phyloP scores from a whole-genome alignment of 30 jellyfish, hydroid and myxozoan genomes.

The Cassiopea andromeda region DNA sequence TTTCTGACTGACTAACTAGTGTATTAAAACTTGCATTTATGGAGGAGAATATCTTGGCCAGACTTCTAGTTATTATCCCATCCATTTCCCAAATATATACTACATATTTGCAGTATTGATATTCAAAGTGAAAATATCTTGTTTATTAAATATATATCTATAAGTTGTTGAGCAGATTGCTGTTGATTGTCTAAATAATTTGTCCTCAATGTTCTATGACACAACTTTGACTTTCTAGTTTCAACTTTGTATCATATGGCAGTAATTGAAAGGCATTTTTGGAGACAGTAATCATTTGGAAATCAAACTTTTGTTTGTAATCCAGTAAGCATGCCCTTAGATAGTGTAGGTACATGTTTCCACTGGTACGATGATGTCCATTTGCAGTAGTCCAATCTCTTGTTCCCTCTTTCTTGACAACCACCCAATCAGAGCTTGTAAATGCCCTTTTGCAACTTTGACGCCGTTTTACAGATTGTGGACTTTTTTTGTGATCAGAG shows the following conservation, averaged over 20 bases:
- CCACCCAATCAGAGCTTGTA: too few species aligned
- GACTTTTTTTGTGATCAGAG: too few species aligned
- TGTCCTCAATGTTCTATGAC: slow-evolving; percentile 16
- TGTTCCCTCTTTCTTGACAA: background rate
- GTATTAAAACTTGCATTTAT: too few species aligned
- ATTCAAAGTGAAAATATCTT: background rate
- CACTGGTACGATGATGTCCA: slow-evolving; percentile 23
- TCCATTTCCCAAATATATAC: background rate
- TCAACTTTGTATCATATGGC: slow-evolving; percentile 13
- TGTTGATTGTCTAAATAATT: background rate
- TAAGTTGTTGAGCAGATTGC: background rate
- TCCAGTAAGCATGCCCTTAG: slow-evolving; percentile 19
- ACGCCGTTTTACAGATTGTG: too few species aligned
- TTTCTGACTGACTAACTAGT: too few species aligned
- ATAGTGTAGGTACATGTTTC: slow-evolving; percentile 29
- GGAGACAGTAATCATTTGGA: slow-evolving; percentile 8
- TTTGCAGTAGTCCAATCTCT: slow-evolving; percentile 7
- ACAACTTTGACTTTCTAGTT: slow-evolving; percentile 27
- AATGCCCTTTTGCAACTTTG: too few species aligned
- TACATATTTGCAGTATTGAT: background rate
- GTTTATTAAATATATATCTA: background rate
- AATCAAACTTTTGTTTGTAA: slow-evolving; percentile 9
- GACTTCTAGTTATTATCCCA: background rate
- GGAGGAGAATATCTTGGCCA: background rate
- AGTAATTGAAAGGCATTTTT: slow-evolving; percentile 9